Conservation (phyloP, 2,113 vertebrate species). For the Neogobius melanostomus region DNA sequence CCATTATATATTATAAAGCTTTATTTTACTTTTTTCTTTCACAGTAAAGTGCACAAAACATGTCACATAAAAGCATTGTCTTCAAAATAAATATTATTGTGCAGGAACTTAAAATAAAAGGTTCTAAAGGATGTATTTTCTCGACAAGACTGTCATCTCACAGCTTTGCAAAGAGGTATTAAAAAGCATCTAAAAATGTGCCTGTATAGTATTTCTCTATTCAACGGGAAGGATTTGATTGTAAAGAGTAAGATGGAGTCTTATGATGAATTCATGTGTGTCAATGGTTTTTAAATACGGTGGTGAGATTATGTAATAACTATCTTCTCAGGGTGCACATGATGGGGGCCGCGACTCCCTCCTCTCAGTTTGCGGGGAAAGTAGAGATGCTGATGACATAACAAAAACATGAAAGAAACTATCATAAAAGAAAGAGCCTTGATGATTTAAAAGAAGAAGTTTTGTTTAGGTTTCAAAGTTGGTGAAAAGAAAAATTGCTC, state of each 20-base stretch:
- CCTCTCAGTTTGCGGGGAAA: background rate
- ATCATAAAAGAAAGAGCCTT: background rate
- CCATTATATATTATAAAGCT: too few species aligned
- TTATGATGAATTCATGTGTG: too few species aligned
- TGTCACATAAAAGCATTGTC: too few species aligned
- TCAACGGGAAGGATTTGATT: background rate
- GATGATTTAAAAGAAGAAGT: background rate
- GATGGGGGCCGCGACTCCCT: too few species aligned
- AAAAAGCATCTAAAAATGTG: conserved; percentile 41
- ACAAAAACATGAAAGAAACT: background rate
- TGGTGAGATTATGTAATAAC: too few species aligned
- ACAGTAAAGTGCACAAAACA: too few species aligned
- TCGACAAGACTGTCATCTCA: conserved; percentile 31
- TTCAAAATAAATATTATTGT: too few species aligned
- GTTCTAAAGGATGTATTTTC: background rate
- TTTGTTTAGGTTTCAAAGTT: background rate
- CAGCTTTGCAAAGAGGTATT: conserved; percentile 51
- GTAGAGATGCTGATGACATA: background rate
- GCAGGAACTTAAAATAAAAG: too few species aligned
- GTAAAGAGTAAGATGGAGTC: too few species aligned
- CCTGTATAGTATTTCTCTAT: background rate
- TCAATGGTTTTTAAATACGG: too few species aligned
- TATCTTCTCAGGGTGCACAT: too few species aligned
- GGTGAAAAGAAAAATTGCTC: background rate
- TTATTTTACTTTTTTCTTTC: too few species aligned